Conservation (phyloP, 2,888 invertebrate genomes). For the Drosophila imparisetae region DNA sequence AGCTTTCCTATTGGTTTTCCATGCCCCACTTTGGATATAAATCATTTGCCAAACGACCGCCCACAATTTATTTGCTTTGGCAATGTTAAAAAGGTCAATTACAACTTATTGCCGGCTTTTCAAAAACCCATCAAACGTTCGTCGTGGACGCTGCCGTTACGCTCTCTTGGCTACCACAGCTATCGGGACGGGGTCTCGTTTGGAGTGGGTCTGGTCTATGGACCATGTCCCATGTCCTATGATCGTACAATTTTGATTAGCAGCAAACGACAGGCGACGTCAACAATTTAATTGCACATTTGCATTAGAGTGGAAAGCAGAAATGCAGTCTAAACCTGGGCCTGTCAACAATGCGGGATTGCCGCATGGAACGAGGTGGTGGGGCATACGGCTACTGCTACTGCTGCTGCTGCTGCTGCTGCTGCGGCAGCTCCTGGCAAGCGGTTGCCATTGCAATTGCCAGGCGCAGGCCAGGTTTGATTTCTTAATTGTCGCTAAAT, state of each 20-base stretch:
- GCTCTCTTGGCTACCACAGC: constrained; percentile 55
- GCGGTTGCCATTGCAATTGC: constrained; percentile 67
- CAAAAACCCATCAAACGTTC: constrained; percentile 53
- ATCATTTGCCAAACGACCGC: constrained; percentile 55
- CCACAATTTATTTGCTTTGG: constrained; percentile 56
- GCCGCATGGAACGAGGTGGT: neutral
- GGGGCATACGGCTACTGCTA: constrained; percentile 17
- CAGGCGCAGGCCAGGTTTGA: constrained; percentile 66
- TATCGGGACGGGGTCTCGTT: constrained; percentile 1
- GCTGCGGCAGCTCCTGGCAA: constrained; percentile 56
- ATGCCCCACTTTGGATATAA: constrained; percentile 40
- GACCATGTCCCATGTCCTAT: constrained; percentile 70
- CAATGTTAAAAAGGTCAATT: constrained; percentile 73
- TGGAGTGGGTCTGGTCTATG: constrained; percentile 17
- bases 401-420: constrained; percentile 14
- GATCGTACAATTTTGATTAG: constrained; percentile 79
- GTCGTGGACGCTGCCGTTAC: constrained; percentile 53
- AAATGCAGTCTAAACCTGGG: constrained; percentile 39
- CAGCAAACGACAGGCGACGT: constrained; percentile 67
- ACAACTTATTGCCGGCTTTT: constrained; percentile 74
- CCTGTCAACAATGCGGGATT: constrained; percentile 49
- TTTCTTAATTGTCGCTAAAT: constrained; percentile 82
- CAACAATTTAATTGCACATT: constrained; percentile 80
- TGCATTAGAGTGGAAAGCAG: constrained; percentile 76
- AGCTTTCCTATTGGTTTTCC: constrained; percentile 33